Conservation (phyloP, 2,888 invertebrate species). For the Aphodius sticticus region DNA sequence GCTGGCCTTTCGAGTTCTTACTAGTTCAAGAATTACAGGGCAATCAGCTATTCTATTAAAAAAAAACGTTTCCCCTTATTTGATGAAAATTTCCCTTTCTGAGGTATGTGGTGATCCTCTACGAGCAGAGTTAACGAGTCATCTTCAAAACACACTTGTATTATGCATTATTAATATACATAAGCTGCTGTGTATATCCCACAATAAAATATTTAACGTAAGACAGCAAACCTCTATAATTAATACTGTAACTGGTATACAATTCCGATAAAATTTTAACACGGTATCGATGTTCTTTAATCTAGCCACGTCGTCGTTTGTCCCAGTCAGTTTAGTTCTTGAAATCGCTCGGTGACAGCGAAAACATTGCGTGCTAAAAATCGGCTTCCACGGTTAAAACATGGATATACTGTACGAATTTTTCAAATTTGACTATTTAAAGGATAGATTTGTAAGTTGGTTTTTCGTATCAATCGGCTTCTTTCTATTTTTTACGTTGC, state of each 20-base stretch:
- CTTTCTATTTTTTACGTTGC: slow-evolving; percentile 52
- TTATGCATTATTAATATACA: background rate
- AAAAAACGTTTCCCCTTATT: too few species aligned
- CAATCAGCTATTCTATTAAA: too few species aligned
- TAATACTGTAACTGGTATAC: background rate
- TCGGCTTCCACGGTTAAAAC: background rate
- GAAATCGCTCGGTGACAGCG: background rate
- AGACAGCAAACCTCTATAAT: background rate
- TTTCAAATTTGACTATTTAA: slow-evolving; percentile 10
- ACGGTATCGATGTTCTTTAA: background rate
- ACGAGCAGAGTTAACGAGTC: too few species aligned
- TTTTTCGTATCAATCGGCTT: slow-evolving; percentile 50
- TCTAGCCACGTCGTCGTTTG: background rate
- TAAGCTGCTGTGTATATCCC: background rate
- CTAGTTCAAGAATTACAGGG: too few species aligned
- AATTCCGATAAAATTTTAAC: background rate
- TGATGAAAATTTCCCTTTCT: too few species aligned
- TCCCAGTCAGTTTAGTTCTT: background rate
- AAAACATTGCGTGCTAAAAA: background rate
- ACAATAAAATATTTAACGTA: background rate
- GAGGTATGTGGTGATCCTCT: too few species aligned
- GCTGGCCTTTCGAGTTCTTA: too few species aligned
- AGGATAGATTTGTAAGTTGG: slow-evolving; percentile 21
- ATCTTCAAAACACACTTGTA: background rate
- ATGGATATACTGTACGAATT: background rate